phyloP scores from a whole-genome alignment of 1,140 invertebrate genomes.

The Harpegnathos saltator region DNA sequence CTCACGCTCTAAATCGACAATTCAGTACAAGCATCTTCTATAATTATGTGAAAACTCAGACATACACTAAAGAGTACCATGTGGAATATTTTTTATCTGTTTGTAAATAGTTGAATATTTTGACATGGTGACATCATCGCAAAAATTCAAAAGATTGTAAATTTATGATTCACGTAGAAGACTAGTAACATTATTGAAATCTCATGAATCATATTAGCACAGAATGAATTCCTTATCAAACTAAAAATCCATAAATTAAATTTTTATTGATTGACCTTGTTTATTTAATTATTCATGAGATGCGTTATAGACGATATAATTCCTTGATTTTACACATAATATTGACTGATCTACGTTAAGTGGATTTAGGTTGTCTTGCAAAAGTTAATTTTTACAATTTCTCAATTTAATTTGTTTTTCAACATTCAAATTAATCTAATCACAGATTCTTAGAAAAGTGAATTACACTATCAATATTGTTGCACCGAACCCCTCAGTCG shows the following conservation, averaged over 20 bases:
- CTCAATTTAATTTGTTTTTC: too few relatives aligned
- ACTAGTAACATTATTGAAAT: not conserved
- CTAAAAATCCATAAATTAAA: too few relatives aligned
- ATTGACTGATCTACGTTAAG: too few relatives aligned
- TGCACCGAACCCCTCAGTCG: not conserved
- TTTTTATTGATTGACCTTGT: too few relatives aligned
- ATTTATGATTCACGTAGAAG: conserved; percentile 1
- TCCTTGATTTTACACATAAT: too few relatives aligned
- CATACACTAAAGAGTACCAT: not conserved
- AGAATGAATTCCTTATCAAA: too few relatives aligned
- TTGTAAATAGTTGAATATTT: conserved; percentile 7
- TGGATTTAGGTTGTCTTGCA: too few relatives aligned
- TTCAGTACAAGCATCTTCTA: not conserved
- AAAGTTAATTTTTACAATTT: not conserved
- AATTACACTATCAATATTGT: too few relatives aligned
- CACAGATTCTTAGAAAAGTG: conserved; percentile 1
- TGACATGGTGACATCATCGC: not conserved
- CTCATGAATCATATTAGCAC: not conserved
- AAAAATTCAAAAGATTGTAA: not conserved
- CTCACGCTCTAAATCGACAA: not conserved
- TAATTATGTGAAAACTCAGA: not conserved
- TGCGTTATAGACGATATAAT: too few relatives aligned
- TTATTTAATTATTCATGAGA: too few relatives aligned
- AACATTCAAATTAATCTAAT: not conserved
- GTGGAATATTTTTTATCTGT: not conserved